Percentiles rank a stretch among this genome's conserved stretches.
These are phyloP conservation scores for Threskiornis aethiopicus DNA, from an alignment of 2,797 vertebrate genomes.

Conservation along the genomic window DNA sequence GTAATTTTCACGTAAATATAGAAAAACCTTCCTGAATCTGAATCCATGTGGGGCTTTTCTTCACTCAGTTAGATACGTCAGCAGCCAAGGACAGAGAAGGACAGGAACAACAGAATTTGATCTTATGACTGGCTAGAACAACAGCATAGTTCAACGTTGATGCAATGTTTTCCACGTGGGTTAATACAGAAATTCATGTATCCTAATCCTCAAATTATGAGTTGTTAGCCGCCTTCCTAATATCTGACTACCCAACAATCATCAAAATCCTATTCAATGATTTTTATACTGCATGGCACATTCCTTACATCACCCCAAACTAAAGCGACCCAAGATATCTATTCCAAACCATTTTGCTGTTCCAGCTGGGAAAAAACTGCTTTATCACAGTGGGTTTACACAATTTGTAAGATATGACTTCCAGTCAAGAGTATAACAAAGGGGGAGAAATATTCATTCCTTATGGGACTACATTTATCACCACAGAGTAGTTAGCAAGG, in stretches of 20 bases:
- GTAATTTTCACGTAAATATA: neutral
- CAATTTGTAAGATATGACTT: neutral
- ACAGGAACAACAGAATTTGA: neutral
- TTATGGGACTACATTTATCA: neutral
- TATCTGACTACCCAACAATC: neutral
- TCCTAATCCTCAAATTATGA: neutral
- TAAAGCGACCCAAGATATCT: neutral
- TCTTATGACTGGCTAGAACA: neutral
- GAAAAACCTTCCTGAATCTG: neutral
- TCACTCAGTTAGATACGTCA: accelerated
- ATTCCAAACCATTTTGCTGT: neutral
- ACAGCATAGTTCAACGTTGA: neutral
- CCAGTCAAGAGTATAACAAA: neutral
- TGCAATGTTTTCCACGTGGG: neutral
- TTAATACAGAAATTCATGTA: neutral
- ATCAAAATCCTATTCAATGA: neutral
- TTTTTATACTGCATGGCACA: neutral
- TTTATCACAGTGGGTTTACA: neutral
- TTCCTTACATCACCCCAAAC: neutral
- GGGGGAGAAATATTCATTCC: neutral
- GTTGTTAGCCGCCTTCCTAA: neutral
- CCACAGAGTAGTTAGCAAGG: neutral
- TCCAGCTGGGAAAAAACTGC: neutral
- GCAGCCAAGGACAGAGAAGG: neutral
- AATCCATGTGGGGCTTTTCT: neutral